A percentile compares a stretch with the other conserved stretches of the same genome.
Evolutionary conservation across 1,140 invertebrate genomes (phyloP).

Genomic region (Lepidostoma basale): DNA sequence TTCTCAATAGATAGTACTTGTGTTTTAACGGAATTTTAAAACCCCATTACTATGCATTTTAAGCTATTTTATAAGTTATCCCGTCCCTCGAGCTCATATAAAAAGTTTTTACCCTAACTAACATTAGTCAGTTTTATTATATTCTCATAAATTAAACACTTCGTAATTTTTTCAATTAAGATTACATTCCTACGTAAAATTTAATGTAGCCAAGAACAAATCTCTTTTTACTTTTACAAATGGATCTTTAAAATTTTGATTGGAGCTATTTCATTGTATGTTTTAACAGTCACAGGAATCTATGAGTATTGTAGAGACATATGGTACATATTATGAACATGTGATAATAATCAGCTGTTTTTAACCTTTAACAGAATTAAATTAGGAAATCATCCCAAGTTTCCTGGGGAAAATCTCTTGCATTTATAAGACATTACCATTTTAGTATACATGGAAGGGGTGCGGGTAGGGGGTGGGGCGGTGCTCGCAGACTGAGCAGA

Average conservation of each 20-base stretch:
- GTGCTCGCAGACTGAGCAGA: constrained; percentile 28
- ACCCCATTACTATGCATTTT: constrained; percentile 22
- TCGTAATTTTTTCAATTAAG: background rate
- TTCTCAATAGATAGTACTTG: constrained; percentile 41
- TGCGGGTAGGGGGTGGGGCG: background rate
- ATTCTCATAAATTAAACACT: background rate
- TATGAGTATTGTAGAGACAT: too few species aligned
- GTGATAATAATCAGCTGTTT: too few species aligned
- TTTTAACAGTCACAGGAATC: too few species aligned
- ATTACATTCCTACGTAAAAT: constrained; percentile 1
- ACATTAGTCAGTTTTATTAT: constrained; percentile 1
- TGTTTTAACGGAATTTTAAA: constrained; percentile 35
- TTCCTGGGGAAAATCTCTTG: too few species aligned
- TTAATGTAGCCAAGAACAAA: background rate
- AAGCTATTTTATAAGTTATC: constrained; percentile 23
- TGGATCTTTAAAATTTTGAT: too few species aligned
- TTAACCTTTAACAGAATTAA: too few species aligned
- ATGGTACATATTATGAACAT: too few species aligned
- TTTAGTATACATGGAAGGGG: constrained; percentile 1
- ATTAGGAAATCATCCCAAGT: too few species aligned
- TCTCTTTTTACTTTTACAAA: background rate
- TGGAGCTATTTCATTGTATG: too few species aligned
- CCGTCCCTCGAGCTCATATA: constrained; percentile 8
- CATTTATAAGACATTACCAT: constrained; percentile 36
- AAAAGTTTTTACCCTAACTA: background rate